Percentiles rank a stretch among this genome's conserved stretches.
Conservation (phyloP, 1,140 invertebrate species). For the Helicoverpa zea region DNA sequence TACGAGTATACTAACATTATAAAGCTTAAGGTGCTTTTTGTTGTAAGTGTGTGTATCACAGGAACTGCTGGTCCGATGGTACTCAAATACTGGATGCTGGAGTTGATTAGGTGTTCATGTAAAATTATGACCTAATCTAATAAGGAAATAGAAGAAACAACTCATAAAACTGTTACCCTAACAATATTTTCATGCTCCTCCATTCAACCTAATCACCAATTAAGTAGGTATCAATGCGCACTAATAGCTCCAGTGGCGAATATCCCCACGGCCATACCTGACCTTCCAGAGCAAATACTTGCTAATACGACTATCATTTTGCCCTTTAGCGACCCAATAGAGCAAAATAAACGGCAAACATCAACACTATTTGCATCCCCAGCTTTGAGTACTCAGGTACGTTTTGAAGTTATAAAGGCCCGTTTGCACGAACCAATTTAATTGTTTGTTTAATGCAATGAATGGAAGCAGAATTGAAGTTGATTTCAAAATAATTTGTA, state of each 20-base stretch:
- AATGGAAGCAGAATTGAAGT: background rate
- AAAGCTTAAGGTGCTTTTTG: too few relatives aligned
- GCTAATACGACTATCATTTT: background rate
- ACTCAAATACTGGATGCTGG: too few relatives aligned
- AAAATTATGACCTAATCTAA: too few relatives aligned
- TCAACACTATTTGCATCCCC: slow-evolving; percentile 19
- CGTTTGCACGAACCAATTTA: background rate
- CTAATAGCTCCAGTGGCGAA: background rate
- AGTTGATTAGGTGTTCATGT: too few relatives aligned
- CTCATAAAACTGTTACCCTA: too few relatives aligned
- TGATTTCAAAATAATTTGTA: background rate
- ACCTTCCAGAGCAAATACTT: slow-evolving; percentile 4
- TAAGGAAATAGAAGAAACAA: too few relatives aligned
- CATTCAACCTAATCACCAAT: too few relatives aligned
- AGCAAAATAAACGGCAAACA: slow-evolving; percentile 12
- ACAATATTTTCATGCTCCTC: too few relatives aligned
- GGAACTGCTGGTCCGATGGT: too few relatives aligned
- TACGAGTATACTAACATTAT: too few relatives aligned
- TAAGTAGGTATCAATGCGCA: background rate
- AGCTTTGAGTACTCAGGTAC: background rate
- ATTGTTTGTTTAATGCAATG: background rate
- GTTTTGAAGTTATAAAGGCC: background rate
- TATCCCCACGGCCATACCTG: background rate
- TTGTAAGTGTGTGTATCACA: too few relatives aligned
- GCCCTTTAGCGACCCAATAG: background rate